Conservation (phyloP, 2,113 vertebrate genomes). For the Nipponia nippon region DNA sequence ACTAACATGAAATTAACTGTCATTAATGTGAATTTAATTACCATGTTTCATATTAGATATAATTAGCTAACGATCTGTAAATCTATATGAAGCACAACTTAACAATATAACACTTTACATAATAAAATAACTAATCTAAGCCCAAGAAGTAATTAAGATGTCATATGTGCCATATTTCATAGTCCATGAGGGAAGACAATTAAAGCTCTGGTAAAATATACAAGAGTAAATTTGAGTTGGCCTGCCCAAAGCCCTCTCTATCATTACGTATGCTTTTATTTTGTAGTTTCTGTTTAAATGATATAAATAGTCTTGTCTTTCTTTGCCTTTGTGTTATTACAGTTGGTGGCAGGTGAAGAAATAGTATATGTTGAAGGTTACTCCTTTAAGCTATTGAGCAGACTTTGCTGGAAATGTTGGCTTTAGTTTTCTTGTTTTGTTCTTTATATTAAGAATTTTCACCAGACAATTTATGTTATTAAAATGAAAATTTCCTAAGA, state of each 20-base stretch:
- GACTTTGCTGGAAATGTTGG: background rate
- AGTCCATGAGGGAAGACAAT: background rate
- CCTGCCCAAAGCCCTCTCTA: background rate
- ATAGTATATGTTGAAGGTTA: background rate
- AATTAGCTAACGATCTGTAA: conserved; percentile 68
- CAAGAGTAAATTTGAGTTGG: background rate
- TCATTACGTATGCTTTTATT: background rate
- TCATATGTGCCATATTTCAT: background rate
- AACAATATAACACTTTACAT: conserved; percentile 31
- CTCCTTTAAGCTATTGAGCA: background rate
- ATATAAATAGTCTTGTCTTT: background rate
- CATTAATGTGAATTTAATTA: conserved; percentile 61
- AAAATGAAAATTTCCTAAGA: background rate
- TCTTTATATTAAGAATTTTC: background rate
- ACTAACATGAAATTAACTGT: conserved; percentile 47
- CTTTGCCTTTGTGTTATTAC: background rate
- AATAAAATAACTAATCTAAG: conserved; percentile 39
- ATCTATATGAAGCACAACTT: conserved; percentile 51
- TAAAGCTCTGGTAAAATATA: background rate
- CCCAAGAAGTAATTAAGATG: conserved; percentile 28
- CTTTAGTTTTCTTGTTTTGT: background rate
- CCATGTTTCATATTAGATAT: conserved; percentile 48
- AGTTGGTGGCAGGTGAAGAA: background rate
- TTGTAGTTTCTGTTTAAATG: background rate
- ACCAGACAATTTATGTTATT: background rate